Percentiles rank a stretch among this genome's conserved stretches.
Conservation (phyloP, 2,888 invertebrate genomes). For the Rhodophaea formosa region DNA sequence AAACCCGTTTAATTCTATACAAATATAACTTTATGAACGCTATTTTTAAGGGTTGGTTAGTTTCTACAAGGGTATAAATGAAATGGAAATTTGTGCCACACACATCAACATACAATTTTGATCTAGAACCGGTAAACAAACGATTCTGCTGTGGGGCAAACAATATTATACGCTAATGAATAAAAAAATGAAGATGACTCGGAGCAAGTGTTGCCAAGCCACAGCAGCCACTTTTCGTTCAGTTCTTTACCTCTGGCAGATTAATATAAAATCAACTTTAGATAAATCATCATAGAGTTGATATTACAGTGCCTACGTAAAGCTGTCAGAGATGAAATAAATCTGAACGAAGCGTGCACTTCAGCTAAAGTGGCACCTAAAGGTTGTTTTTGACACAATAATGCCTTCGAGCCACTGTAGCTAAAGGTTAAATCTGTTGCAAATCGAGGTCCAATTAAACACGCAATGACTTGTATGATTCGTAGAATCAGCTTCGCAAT, state of each 20-base stretch:
- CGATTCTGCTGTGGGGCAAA: conserved; percentile 17
- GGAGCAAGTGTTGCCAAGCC: conserved; percentile 19
- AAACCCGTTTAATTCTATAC: conserved; percentile 48
- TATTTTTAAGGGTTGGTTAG: conserved; percentile 21
- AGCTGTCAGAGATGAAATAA: too few species aligned
- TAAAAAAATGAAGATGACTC: conserved; percentile 24
- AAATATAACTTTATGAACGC: conserved; percentile 32
- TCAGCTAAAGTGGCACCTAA: neutral
- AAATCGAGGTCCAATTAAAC: neutral
- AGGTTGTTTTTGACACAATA: neutral
- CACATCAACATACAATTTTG: conserved; percentile 35
- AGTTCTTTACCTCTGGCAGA: too few species aligned
- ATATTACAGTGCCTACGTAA: too few species aligned
- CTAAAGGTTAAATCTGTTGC: neutral
- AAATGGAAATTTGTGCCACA: conserved; percentile 49
- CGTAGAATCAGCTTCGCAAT: too few species aligned
- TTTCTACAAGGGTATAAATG: conserved; percentile 20
- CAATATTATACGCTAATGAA: conserved; percentile 19
- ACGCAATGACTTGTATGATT: too few species aligned
- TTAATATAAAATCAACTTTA: too few species aligned
- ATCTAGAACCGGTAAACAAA: conserved; percentile 20
- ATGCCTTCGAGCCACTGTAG: neutral
- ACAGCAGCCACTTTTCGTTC: neutral
- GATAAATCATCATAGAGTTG: too few species aligned
- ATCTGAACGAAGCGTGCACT: neutral